Evolutionary conservation across 2,888 invertebrate genomes (phyloP), one percentile per base, ranked within the genome.

Genomic region (Cetonia aurata): DNA sequence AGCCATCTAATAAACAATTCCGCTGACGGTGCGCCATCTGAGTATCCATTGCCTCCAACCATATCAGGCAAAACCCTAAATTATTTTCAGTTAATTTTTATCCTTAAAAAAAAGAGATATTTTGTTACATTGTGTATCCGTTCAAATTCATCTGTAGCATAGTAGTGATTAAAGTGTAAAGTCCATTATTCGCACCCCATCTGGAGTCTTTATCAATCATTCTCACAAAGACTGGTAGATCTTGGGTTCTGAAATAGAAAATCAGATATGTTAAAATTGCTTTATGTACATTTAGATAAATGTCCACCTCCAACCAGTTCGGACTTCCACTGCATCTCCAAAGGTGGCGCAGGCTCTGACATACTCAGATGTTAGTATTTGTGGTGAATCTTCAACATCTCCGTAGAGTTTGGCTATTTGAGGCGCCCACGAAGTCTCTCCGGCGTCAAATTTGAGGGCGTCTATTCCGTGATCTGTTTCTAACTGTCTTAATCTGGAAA

Each of bases 381-480:
- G 88, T 0, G 92, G 91, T 48, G 88, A 87, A 0, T 86, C 75
- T 37, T 89, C 87, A 1, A 83, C 81, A 50, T 88, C 85, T 0
- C 88, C 90, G 44, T 84, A 87, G 41, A 91, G 85, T 0, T 87
- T 84, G 0, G 91, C 86, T 75, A 89, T 83, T 82, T 89, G 87
- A 41, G 92, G 91, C 50, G 89, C 83, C 89, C 90, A 93, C 75
- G 89, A 89, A 0, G 87, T 86, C 82, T 94, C 94, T 25, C 94
- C 95, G 52, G 94, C 94, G 78, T 95, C 94, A 77, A 95, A 94
- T 84, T 94, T 94, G 75, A 93, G 89, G 71, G 91, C 90, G 77
- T 93, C 91, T 19, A 95, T 88, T 0, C 89, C 91, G 67, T 89
- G 89, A 4, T 88, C 85, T 0, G 86, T 83, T 74, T 89, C 85